A percentile compares a stretch with the other conserved stretches of the same genome.
Evolutionary conservation across 2,888 invertebrate species (phyloP).

Genomic region (Fragum whitleyi): DNA sequence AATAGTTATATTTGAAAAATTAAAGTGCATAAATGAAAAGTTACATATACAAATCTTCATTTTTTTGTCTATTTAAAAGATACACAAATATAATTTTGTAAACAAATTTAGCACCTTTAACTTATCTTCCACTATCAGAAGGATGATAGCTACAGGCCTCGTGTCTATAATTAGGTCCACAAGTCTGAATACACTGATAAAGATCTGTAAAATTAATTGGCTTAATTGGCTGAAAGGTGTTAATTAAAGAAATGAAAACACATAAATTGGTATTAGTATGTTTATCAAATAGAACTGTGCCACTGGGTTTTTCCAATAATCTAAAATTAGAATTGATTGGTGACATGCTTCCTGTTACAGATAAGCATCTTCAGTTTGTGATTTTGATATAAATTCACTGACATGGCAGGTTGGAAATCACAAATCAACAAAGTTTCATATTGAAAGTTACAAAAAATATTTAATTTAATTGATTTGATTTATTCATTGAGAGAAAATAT

Average conservation of each 20-base stretch:
- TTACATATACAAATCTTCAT: too few species aligned
- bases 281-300: neutral
- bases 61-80: neutral
- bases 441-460: neutral
- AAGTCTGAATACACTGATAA: neutral
- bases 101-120: neutral
- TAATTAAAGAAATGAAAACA: neutral
- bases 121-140: neutral
- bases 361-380: conserved; percentile 4
- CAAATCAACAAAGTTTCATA: neutral
- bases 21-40: too few species aligned
- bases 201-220: neutral
- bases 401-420: neutral
- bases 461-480: too few species aligned
- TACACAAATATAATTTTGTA: neutral
- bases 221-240: neutral
- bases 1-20: too few species aligned
- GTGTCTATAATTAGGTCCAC: neutral
- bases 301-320: neutral
- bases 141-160: neutral
- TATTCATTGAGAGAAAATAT: too few species aligned
- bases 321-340: conserved; percentile 4
- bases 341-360: conserved; percentile 2
- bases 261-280: neutral
- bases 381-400: conserved; percentile 1